Evolutionary conservation across 1,140 invertebrate genomes (phyloP).

Genomic region (Drosophila pseudoananassae): DNA sequence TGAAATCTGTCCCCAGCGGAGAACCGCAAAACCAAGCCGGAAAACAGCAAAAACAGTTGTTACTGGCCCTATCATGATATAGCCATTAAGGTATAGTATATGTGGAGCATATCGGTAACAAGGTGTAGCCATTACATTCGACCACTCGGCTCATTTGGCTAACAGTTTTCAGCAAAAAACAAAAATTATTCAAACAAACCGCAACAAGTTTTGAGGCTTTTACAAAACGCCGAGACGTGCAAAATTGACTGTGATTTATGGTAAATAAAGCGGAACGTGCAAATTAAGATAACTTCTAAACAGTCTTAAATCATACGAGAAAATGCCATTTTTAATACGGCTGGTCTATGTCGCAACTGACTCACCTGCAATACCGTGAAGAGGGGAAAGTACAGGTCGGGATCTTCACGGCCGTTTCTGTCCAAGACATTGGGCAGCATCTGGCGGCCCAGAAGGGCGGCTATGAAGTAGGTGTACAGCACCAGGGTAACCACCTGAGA

Average conservation of each 20-base stretch:
- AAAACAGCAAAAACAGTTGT: constrained; percentile 28
- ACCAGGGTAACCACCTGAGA: constrained; percentile 94
- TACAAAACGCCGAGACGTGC: constrained; percentile 60
- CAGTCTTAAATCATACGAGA: constrained; percentile 21
- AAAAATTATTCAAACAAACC: constrained; percentile 27
- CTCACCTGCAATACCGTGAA: constrained; percentile 95
- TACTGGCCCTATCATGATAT: constrained; percentile 43
- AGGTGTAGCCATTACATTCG: constrained; percentile 65
- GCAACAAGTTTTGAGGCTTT: constrained; percentile 46
- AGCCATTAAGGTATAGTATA: constrained; percentile 25
- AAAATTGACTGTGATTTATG: constrained; percentile 61
- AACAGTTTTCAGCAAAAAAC: constrained; percentile 38
- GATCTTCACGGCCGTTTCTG: constrained; percentile 86
- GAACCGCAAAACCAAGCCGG: constrained; percentile 59
- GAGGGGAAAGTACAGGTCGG: constrained; percentile 95
- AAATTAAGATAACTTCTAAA: constrained; percentile 48
- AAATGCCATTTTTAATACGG: constrained; percentile 5
- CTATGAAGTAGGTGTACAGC: constrained; percentile 95
- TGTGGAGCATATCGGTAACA: constrained; percentile 51
- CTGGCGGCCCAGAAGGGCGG: constrained; percentile 92
- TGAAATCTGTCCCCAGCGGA: constrained; percentile 59
- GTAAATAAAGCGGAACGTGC: constrained; percentile 64
- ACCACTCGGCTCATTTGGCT: constrained; percentile 48
- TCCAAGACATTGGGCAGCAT: constrained; percentile 87
- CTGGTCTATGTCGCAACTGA: not conserved